A percentile compares a stretch with the other conserved stretches of the same genome.
Evolutionary conservation across 1,140 invertebrate species (phyloP).

Genomic region (Asbolus verrucosus): DNA sequence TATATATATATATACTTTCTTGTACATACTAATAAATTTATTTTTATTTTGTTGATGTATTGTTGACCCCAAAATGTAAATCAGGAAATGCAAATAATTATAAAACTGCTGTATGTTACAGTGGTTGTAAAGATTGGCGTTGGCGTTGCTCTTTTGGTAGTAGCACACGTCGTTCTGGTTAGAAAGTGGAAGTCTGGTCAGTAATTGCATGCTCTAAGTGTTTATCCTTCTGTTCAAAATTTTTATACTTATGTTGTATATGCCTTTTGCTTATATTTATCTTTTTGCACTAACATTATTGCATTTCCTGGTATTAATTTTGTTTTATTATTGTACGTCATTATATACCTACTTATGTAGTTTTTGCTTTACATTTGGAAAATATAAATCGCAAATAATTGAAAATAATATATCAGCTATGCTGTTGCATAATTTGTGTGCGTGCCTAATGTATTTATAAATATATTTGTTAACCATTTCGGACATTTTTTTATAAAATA

Average conservation of each 20-base stretch:
- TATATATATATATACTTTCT: no score
- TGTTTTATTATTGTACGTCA: conserved; percentile 1
- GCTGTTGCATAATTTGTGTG: no score
- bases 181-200: conserved; percentile 65
- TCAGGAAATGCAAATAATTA: conserved; percentile 47
- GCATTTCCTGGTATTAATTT: conserved; percentile 59
- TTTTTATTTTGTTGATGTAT: conserved; percentile 8
- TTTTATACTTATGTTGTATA: conserved; percentile 47
- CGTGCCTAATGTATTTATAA: no score
- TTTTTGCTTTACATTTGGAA: neutral
- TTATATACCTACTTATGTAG: conserved; percentile 1
- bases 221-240: conserved; percentile 45
- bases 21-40: no score
- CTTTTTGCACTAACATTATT: conserved; percentile 57
- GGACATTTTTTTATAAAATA: conserved; percentile 17
- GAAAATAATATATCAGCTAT: neutral
- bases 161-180: conserved; percentile 79
- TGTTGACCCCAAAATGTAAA: conserved; percentile 11
- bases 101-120: conserved; percentile 70
- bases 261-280: conserved; percentile 52
- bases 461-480: no score
- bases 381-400: neutral
- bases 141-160: conserved; percentile 79
- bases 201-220: conserved; percentile 56
- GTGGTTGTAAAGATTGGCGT: conserved; percentile 83